Conservation (phyloP, 2,113 vertebrate genomes). For the Tinamus guttatus region DNA sequence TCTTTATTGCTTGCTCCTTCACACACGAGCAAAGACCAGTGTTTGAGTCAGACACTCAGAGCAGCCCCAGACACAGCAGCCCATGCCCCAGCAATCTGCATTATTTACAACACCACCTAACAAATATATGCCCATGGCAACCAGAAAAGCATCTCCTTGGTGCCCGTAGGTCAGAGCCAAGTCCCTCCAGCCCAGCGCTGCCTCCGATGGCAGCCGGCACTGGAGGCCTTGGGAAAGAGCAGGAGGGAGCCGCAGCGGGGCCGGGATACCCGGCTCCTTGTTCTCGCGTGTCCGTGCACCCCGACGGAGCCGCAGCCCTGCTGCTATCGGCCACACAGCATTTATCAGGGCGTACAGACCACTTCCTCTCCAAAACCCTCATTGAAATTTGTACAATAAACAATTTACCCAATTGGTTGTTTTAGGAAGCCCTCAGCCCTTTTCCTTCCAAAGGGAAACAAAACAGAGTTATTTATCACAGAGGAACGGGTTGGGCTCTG, state of each 20-base stretch:
- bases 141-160: background rate
- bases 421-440: conserved; percentile 63
- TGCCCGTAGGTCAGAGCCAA: background rate
- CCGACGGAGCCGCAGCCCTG: conserved; percentile 51
- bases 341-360: conserved; percentile 71
- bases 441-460: conserved; percentile 54
- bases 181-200: background rate
- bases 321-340: conserved; percentile 44
- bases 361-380: conserved; percentile 72
- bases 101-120: background rate
- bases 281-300: background rate
- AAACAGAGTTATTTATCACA: conserved; percentile 33
- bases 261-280: conserved; percentile 9
- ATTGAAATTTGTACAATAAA: conserved; percentile 77
- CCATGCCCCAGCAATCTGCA: background rate
- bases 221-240: background rate
- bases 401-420: conserved; percentile 55
- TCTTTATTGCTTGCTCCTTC: background rate
- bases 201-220: rapidly evolving
- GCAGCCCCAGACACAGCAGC: background rate
- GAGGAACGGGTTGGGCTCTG: background rate
- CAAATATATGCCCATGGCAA: rapidly evolving
- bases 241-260: background rate
- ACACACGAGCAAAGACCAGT: background rate
- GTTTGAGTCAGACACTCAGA: background rate